These are phyloP conservation scores for Brachyhypopomus occidentalis DNA, from an alignment of 2,113 vertebrate genomes.

Conservation along the genomic window DNA sequence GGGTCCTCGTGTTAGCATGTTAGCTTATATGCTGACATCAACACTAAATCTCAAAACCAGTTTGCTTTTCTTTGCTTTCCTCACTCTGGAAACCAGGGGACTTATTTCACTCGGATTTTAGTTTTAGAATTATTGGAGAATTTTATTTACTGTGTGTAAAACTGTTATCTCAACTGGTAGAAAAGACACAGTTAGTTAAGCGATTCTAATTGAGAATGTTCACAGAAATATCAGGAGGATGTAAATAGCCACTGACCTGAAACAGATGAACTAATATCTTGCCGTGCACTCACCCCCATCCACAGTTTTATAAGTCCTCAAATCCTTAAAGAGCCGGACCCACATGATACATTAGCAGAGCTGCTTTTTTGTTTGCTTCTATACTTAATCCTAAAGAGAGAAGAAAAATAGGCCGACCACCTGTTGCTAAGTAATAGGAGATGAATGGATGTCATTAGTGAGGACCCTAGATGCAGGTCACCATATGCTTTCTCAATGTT, in stretches of 20 bases:
- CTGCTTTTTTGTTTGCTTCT: constrained; percentile 55
- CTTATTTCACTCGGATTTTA: too few species aligned
- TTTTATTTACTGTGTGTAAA: too few species aligned
- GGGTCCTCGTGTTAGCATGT: too few species aligned
- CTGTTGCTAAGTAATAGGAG: constrained; percentile 49
- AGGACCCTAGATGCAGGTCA: constrained; percentile 35
- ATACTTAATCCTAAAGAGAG: constrained; percentile 55
- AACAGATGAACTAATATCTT: background rate
- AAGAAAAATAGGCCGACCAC: constrained; percentile 51
- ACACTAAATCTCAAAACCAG: too few species aligned
- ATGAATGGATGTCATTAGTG: constrained; percentile 45
- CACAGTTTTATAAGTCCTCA: constrained; percentile 17
- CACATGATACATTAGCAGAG: constrained; percentile 37
- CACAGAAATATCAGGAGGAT: background rate
- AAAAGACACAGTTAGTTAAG: background rate
- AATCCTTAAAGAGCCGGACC: constrained; percentile 29
- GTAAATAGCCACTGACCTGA: background rate
- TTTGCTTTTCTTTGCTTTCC: too few species aligned
- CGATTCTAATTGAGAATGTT: background rate
- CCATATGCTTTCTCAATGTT: constrained; percentile 16
- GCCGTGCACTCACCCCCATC: background rate
- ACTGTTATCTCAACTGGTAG: too few species aligned
- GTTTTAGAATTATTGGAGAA: too few species aligned
- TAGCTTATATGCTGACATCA: too few species aligned
- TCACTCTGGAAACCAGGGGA: too few species aligned